Conservation (phyloP, 2,113 vertebrate genomes). For the Gambusia holbrooki region DNA sequence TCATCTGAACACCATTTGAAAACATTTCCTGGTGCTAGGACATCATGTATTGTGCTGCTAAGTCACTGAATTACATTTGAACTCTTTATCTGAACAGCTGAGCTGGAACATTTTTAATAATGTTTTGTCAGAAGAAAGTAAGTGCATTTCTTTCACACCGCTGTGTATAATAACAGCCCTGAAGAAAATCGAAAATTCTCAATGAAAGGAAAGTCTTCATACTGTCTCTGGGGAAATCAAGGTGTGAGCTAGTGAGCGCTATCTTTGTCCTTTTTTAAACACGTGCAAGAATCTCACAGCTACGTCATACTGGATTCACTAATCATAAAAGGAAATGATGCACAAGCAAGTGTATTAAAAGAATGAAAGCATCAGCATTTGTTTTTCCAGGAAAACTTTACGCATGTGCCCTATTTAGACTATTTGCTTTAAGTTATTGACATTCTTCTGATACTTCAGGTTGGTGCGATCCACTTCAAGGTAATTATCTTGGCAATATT, state of each 20-base stretch:
- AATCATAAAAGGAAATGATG: no score
- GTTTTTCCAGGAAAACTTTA: no score
- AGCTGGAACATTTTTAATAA: not conserved
- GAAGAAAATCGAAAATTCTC: no score
- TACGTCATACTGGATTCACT: no score
- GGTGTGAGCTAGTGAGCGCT: not conserved
- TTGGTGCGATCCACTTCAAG: no score
- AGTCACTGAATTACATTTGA: no score
- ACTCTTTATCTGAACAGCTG: slow-evolving; percentile 1
- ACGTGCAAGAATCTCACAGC: not conserved
- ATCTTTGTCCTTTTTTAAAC: not conserved
- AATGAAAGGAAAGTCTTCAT: no score
- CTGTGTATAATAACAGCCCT: no score
- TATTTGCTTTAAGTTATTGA: no score
- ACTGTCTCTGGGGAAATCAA: not conserved
- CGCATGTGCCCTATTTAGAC: no score
- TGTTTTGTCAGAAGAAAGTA: not conserved
- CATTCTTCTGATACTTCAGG: no score
- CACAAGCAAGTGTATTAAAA: not conserved
- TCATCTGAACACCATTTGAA: not conserved
- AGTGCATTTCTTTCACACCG: not conserved
- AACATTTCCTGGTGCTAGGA: not conserved
- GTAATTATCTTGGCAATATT: not conserved
- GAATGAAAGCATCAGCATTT: not conserved
- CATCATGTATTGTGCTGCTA: not conserved